Conservation (phyloP, 1,140 invertebrate genomes). For the Drosophila leontia region DNA sequence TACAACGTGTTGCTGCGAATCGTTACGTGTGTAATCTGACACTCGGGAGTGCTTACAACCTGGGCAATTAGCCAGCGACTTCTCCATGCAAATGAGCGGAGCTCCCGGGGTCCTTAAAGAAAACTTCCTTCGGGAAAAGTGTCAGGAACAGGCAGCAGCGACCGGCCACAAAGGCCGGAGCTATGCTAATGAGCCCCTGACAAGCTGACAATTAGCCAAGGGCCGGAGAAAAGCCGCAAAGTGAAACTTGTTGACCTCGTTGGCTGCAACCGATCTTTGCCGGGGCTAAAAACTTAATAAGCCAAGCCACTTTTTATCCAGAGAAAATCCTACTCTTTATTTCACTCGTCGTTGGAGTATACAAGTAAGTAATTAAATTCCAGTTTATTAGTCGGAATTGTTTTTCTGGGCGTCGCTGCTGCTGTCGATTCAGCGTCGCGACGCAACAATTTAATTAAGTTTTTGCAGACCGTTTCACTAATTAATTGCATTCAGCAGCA, state of each 20-base stretch:
- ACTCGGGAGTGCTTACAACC: conserved; percentile 41
- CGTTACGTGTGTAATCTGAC: conserved; percentile 70
- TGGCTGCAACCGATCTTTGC: conserved; percentile 34
- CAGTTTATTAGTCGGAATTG: conserved; percentile 76
- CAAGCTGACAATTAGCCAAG: conserved; percentile 58
- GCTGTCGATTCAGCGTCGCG: conserved; percentile 26
- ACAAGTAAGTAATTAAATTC: conserved; percentile 81
- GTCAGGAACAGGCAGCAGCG: conserved; percentile 57
- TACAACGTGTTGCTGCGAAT: conserved; percentile 46
- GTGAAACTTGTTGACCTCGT: conserved; percentile 59
- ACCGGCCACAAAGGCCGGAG: conserved; percentile 23
- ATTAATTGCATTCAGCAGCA: conserved; percentile 63
- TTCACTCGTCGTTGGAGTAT: background rate
- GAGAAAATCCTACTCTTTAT: conserved; percentile 14
- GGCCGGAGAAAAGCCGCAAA: conserved; percentile 61
- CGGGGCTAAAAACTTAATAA: conserved; percentile 60
- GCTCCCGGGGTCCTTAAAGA: conserved; percentile 27
- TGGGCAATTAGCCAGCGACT: conserved; percentile 67
- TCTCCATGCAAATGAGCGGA: conserved; percentile 64
- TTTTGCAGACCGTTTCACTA: conserved; percentile 49
- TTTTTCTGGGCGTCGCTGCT: conserved; percentile 17
- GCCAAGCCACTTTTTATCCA: conserved; percentile 27
- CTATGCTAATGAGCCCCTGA: conserved; percentile 68
- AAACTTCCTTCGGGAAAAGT: conserved; percentile 50
- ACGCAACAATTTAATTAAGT: conserved; percentile 59